Evolutionary conservation across 2,888 invertebrate genomes (phyloP), one percentile per base, ranked within the genome.

Genomic region (Agonopterix heracliana): DNA sequence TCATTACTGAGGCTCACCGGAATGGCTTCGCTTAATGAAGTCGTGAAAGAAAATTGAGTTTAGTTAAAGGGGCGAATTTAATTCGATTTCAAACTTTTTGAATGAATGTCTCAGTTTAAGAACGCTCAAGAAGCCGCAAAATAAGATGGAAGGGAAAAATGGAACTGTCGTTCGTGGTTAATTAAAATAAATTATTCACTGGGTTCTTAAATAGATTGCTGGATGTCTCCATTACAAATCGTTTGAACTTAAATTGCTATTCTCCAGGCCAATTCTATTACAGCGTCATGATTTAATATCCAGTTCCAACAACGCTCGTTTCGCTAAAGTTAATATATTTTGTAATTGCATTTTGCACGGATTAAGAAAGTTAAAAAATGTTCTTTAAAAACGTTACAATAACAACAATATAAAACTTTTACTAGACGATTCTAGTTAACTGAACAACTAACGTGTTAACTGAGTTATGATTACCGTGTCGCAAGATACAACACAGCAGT

Each of bases 21-120:
- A 82, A 85, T 82, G 78, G 82, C 75, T 78, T 71, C 80, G 78
- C 80, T 81, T 87, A 87, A 86, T 85, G 86, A 86, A 85, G 81
- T 85, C 86, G 79, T 83, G 81, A 81, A 84, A 80, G 84, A 84
- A 84, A 85, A 86, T 85, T 81, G 84, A 85, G 84, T 85, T 83
- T 81, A 83, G 82, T 83, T 81, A 84, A 86, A 86, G 82, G 84
- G 84, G 83, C 82, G 84, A 81, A 82, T 85, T 84, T 84, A 85
- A 85, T 85, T 86, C 80, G 82, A 84, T 84, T 85, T 74, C 81
- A 80, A 85, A 86, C 81, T 85, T 85, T 84, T 79, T 74, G 79
- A 83, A 82, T 80, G 81, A 80, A 82, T 79, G 79, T 78, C 81
- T 78, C 75, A 72, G 79, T 78, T 77, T 77, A 72, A 76, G 77